Evolutionary conservation across 2,113 vertebrate genomes (phyloP), one percentile per base, ranked within the genome.

Genomic region (Megaceryle maxima): DNA sequence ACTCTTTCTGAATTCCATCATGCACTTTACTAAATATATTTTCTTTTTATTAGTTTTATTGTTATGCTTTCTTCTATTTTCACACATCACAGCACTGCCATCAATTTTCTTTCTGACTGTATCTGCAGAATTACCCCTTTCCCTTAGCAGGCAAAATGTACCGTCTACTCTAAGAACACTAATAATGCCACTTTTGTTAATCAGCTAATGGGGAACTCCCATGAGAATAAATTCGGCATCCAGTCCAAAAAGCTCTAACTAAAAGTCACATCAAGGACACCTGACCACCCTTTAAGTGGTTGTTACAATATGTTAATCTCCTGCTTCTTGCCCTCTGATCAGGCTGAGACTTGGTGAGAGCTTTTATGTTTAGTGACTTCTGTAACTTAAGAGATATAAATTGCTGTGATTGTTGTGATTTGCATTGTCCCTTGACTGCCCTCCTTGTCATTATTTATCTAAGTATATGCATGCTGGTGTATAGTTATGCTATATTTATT

Each of bases 41-140:
- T 90, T 90, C 6, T 68, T 78, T 92, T 89, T 94, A 63, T 95
- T 96, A 79, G n/a, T 85, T 70, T 78, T 73, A 66, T 41, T 68
- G 13, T 44, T 92, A 46, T 39, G 28, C 14, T 89, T 15, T 69
- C 69, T 93, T 33, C 11, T 75, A 16, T 62, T 95, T 94, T 93
- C 76, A 93, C 53, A 88, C 25, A 70, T 80, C 83, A 77, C 15
- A 93, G 17, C 24, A 50, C 43, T 69, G 10, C 6, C 25, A 63
- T 90, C 26, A 68, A 14, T 96, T 96, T 93, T 95, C 16, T 21
- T 59, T 37, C 28, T 86, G 83, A 94, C 66, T 92, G 28, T 93
- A 90, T 64, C n/a, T 92, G 79, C 44, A 72, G 70, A 67, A 88
- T 83, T 88, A 18, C 10, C 3, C 12, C n/a, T 80, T 96, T 88